phyloP scores from a whole-genome alignment of 2,888 invertebrate genomes.

The Latrodectus hesperus region DNA sequence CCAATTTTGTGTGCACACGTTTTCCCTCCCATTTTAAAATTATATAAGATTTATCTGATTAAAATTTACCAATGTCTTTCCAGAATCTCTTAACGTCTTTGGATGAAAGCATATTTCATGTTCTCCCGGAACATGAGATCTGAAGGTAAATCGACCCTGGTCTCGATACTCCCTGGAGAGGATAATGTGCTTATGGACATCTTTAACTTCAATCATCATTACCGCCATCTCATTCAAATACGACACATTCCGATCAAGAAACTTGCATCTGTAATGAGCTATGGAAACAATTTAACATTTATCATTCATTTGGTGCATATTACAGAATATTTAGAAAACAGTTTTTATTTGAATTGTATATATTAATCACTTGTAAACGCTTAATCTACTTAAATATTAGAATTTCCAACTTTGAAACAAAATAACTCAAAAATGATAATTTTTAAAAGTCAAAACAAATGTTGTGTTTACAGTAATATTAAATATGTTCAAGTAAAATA shows the following conservation, averaged over 20 bases:
- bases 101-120: conserved; percentile 45
- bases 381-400: not conserved
- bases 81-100: not conserved
- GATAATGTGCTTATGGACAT: conserved; percentile 24
- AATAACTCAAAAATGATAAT: not conserved
- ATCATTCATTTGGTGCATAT: not conserved
- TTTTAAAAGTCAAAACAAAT: not conserved
- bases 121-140: conserved; percentile 46
- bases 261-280: conserved; percentile 42
- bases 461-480: not conserved
- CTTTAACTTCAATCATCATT: conserved; percentile 50
- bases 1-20: too few species aligned
- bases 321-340: not conserved
- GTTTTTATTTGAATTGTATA: not conserved
- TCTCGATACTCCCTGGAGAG: conserved; percentile 37
- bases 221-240: not conserved
- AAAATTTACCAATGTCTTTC: conserved; percentile 32
- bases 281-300: not conserved
- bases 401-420: not conserved
- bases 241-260: not conserved
- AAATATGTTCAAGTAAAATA: not conserved
- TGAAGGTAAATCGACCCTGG: conserved; percentile 50
- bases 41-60: not conserved
- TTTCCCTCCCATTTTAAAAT: too few species aligned
- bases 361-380: not conserved